A percentile compares a stretch with the other conserved stretches of the same genome.
Conservation (phyloP, 2,888 invertebrate genomes). For the Lasioglossum morio region DNA sequence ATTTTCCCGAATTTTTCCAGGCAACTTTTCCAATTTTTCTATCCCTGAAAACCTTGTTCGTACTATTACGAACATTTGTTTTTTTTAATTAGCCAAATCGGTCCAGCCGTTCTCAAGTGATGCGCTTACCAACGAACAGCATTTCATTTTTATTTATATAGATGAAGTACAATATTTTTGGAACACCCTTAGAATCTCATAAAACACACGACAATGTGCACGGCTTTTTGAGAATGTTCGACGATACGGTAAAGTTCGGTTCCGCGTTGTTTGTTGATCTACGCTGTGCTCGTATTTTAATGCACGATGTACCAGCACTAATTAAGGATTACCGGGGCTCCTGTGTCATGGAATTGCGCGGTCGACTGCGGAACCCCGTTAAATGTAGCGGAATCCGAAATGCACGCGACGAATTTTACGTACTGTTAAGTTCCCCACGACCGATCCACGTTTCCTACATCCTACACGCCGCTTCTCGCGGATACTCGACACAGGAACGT, state of each 20-base stretch:
- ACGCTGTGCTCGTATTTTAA: slow-evolving; percentile 4
- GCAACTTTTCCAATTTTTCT: too few relatives aligned
- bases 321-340: slow-evolving; percentile 19
- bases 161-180: too few relatives aligned
- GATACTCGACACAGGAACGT: neutral
- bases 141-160: too few relatives aligned
- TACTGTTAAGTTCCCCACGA: slow-evolving; percentile 9
- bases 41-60: too few relatives aligned
- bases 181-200: neutral
- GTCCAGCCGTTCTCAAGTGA: too few relatives aligned
- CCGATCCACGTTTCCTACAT: slow-evolving; percentile 7
- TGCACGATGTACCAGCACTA: slow-evolving; percentile 19
- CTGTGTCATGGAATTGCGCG: slow-evolving; percentile 11
- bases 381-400: slow-evolving; percentile 28
- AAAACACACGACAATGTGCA: neutral
- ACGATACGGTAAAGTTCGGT: neutral
- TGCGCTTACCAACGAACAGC: too few relatives aligned
- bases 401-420: slow-evolving; percentile 11
- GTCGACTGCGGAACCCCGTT: slow-evolving; percentile 19
- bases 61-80: too few relatives aligned
- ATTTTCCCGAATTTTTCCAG: too few relatives aligned
- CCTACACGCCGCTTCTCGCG: neutral
- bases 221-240: neutral
- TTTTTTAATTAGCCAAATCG: too few relatives aligned
- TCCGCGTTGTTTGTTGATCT: slow-evolving; percentile 7